Conservation (phyloP, 1,140 invertebrate species). For the Drosophila lacertosa region DNA sequence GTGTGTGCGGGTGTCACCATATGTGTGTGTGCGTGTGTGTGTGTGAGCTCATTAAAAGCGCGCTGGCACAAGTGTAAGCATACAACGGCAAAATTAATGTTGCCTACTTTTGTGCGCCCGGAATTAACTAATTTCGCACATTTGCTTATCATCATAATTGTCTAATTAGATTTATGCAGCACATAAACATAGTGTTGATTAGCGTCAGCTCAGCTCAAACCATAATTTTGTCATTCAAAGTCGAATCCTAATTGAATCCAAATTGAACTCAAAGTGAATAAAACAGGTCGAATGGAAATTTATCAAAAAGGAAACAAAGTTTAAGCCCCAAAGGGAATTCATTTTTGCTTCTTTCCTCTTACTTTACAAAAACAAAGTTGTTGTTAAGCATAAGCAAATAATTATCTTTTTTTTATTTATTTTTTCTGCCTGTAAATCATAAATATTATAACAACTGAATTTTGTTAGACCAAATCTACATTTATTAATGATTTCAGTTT, state of each 20-base stretch:
- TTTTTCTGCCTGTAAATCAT: too few species aligned
- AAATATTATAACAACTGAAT: too few species aligned
- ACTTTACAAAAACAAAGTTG: too few species aligned
- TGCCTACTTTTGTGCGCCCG: slow-evolving; percentile 67
- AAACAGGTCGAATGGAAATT: too few species aligned
- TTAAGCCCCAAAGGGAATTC: too few species aligned
- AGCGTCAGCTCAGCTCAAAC: slow-evolving; percentile 3
- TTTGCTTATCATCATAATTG: slow-evolving; percentile 50
- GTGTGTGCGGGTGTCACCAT: slow-evolving; percentile 6
- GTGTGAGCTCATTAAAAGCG: slow-evolving; percentile 68
- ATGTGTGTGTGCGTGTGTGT: slow-evolving; percentile 13
- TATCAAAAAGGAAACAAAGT: not conserved
- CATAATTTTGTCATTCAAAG: not conserved
- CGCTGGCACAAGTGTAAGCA: slow-evolving; percentile 28
- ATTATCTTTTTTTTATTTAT: too few species aligned
- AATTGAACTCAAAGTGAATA: not conserved
- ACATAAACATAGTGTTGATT: slow-evolving; percentile 31
- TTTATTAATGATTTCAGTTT: too few species aligned
- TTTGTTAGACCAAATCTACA: too few species aligned
- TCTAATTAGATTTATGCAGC: slow-evolving; percentile 44
- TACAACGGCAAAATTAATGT: slow-evolving; percentile 46
- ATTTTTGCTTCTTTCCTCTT: too few species aligned
- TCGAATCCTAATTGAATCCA: not conserved
- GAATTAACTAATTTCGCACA: slow-evolving; percentile 59
- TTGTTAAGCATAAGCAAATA: too few species aligned